Evolutionary conservation across 1,140 invertebrate genomes (phyloP).

Genomic region (Hypothenemus hampei): DNA sequence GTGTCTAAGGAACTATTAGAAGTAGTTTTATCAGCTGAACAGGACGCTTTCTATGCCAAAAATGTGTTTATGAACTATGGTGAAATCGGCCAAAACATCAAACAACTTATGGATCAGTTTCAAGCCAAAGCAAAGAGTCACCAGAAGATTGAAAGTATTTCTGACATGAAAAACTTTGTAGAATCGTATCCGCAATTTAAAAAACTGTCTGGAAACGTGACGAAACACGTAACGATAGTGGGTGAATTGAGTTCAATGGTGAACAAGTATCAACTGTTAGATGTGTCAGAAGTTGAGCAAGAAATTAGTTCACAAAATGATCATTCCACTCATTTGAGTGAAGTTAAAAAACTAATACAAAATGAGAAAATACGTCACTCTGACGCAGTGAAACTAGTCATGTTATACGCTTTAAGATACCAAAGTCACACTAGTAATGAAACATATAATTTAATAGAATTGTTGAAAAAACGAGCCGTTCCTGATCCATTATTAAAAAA

Average conservation of each 20-base stretch:
- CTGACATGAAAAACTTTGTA: conserved; percentile 98
- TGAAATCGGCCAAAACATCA: conserved; percentile 96
- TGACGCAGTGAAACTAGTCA: conserved; percentile 83
- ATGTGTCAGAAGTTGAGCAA: conserved; percentile 95
- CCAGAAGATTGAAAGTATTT: conserved; percentile 96
- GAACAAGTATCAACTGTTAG: conserved; percentile 70
- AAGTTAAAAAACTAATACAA: conserved; percentile 40
- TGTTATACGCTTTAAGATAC: conserved; percentile 90
- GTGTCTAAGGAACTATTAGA: conserved; percentile 87
- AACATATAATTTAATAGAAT: conserved; percentile 64
- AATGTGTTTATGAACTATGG: conserved; percentile 97
- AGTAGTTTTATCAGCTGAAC: conserved; percentile 89
- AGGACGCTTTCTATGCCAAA: conserved; percentile 96
- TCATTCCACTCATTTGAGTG: conserved; percentile 68
- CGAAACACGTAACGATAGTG: conserved; percentile 95
- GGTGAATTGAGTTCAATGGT: conserved; percentile 89
- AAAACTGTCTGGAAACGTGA: conserved; percentile 97
- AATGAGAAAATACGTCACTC: conserved; percentile 60
- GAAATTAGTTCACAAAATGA: conserved; percentile 91
- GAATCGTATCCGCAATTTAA: conserved; percentile 98
- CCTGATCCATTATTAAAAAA: conserved; percentile 56
- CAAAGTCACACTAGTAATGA: conserved; percentile 86
- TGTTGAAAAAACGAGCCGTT: conserved; percentile 65
- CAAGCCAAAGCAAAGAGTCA: conserved; percentile 92
- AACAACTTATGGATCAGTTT: conserved; percentile 96